phyloP scores from a whole-genome alignment of 2,113 vertebrate species.

The Cinclus mexicanus region DNA sequence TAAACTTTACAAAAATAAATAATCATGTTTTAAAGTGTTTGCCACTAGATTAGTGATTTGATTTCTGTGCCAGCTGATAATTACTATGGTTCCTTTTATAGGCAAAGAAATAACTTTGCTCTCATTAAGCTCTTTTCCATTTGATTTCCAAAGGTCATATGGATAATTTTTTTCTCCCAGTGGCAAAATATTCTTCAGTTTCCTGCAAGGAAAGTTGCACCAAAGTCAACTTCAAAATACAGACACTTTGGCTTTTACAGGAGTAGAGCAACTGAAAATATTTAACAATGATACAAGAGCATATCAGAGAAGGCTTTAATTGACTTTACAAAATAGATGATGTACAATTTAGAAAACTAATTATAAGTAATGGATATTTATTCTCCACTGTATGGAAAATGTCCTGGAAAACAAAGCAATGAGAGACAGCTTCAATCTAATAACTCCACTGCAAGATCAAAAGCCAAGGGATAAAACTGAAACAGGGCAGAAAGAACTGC shows the following conservation, averaged over 20 bases:
- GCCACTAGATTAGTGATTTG: neutral
- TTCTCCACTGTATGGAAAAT: neutral
- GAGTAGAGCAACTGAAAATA: neutral
- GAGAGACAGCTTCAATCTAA: neutral
- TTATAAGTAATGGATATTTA: neutral
- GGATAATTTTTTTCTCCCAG: neutral
- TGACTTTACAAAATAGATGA: neutral
- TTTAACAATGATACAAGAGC: neutral
- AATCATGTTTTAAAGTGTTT: neutral
- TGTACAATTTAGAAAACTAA: neutral
- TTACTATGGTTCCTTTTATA: neutral
- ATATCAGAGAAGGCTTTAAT: neutral
- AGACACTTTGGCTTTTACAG: neutral
- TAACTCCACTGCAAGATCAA: neutral
- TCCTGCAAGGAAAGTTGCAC: neutral
- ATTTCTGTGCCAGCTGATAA: neutral
- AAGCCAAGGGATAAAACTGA: neutral
- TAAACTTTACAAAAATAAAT: neutral
- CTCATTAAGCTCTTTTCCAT: neutral
- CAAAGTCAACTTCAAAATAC: neutral
- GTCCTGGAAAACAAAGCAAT: neutral
- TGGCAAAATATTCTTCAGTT: neutral
- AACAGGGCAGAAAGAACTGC: neutral
- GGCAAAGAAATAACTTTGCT: neutral
- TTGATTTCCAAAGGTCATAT: neutral